phyloP scores from a whole-genome alignment of 2,113 vertebrate genomes.

The Pongo pygmaeus region DNA sequence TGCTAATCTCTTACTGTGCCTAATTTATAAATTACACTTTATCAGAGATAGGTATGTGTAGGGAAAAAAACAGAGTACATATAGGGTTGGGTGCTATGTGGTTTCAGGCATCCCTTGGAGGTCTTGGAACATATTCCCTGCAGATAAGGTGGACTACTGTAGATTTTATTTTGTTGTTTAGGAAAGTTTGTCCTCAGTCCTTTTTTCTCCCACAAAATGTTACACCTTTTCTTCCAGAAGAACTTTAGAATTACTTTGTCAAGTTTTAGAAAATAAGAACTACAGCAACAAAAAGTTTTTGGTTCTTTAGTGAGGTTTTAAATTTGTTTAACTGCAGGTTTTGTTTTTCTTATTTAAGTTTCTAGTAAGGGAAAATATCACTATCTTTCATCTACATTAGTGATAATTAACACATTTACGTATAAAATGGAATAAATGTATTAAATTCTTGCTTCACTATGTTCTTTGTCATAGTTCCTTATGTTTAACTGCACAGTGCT shows the following conservation, averaged over 20 bases:
- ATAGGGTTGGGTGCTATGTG: neutral
- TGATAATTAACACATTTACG: neutral
- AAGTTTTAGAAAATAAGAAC: slow-evolving; percentile 9
- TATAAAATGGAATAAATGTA: neutral
- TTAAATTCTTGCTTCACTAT: slow-evolving; percentile 36
- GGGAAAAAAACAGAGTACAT: neutral
- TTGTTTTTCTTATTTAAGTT: slow-evolving; percentile 3
- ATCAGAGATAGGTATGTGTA: neutral
- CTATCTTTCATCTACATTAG: neutral
- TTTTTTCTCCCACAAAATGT: neutral
- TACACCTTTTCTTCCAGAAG: neutral
- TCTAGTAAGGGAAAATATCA: neutral
- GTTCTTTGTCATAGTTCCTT: neutral
- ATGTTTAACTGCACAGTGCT: neutral
- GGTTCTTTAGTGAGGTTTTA: neutral
- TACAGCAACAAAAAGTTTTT: neutral
- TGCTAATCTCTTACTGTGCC: neutral
- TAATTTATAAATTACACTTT: neutral
- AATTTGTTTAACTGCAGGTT: neutral
- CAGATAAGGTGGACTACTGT: neutral
- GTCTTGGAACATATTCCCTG: neutral
- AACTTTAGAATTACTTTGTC: neutral
- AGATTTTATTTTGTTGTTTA: neutral
- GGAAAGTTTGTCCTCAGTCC: neutral
- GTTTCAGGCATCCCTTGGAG: neutral